A percentile compares a stretch with the other conserved stretches of the same genome.
These are phyloP conservation scores for Lineus longissimus DNA, from an alignment of 1,140 invertebrate genomes.

Conservation along the genomic window DNA sequence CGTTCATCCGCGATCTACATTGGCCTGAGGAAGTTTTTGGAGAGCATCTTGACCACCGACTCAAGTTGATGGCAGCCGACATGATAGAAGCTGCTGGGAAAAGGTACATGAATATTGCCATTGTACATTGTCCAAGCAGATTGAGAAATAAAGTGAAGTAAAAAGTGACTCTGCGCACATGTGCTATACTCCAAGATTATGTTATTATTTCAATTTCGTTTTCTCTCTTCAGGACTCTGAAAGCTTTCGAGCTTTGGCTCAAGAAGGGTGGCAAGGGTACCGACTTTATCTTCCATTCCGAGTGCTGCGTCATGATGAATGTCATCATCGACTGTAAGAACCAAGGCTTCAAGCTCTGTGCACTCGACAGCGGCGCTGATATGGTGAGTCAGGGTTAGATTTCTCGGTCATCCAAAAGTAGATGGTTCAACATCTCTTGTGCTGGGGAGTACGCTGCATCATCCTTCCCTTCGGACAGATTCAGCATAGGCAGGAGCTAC, in stretches of 20 bases:
- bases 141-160: too few species aligned
- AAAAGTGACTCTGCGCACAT: too few species aligned
- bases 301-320: slow-evolving; percentile 99
- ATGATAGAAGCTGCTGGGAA: slow-evolving; percentile 99
- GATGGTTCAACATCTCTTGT: too few species aligned
- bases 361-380: slow-evolving; percentile 87
- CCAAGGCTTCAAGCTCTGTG: slow-evolving; percentile 92
- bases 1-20: slow-evolving; percentile 95
- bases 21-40: slow-evolving; percentile 99
- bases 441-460: too few species aligned
- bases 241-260: slow-evolving; percentile 80
- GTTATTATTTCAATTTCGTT: too few species aligned
- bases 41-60: slow-evolving; percentile 90
- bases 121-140: background rate
- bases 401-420: too few species aligned
- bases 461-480: too few species aligned
- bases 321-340: slow-evolving; percentile 73
- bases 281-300: slow-evolving; percentile 94
- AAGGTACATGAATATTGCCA: slow-evolving; percentile 57
- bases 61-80: slow-evolving; percentile 98
- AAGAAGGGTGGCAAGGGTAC: slow-evolving; percentile 92
- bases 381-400: slow-evolving; percentile 70
- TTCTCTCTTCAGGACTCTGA: slow-evolving; percentile 53
- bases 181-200: too few species aligned
- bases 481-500: too few species aligned